phyloP scores from a whole-genome alignment of 2,113 vertebrate species.

The Geococcyx californianus region DNA sequence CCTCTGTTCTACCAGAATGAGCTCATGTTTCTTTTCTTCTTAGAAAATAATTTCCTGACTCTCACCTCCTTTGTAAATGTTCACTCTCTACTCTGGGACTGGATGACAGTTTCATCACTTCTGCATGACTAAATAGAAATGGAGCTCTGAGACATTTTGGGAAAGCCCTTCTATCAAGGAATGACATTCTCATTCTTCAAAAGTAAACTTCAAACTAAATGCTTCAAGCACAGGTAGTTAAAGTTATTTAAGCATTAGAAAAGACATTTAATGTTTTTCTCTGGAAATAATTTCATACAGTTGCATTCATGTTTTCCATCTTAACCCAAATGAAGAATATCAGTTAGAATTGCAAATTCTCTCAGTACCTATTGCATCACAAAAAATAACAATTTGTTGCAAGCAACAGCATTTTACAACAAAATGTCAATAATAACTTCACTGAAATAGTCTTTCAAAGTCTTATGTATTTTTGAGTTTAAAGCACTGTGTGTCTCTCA shows the following conservation, averaged over 20 bases:
- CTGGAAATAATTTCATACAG: neutral
- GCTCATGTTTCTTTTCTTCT: neutral
- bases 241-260: neutral
- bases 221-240: neutral
- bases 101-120: slow-evolving; percentile 7
- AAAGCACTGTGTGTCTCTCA: neutral
- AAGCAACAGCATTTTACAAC: neutral
- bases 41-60: neutral
- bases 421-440: neutral
- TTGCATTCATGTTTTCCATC: neutral
- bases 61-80: neutral
- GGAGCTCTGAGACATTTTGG: neutral
- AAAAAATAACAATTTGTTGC: neutral
- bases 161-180: neutral
- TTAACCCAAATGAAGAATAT: neutral
- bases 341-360: neutral
- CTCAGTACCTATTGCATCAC: neutral
- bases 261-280: neutral
- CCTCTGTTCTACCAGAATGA: neutral
- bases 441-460: neutral
- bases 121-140: neutral
- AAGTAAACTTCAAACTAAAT: neutral
- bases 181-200: neutral
- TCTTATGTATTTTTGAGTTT: neutral
- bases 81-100: neutral